Conservation (phyloP, 2,113 vertebrate genomes). For the Vimba vimba region DNA sequence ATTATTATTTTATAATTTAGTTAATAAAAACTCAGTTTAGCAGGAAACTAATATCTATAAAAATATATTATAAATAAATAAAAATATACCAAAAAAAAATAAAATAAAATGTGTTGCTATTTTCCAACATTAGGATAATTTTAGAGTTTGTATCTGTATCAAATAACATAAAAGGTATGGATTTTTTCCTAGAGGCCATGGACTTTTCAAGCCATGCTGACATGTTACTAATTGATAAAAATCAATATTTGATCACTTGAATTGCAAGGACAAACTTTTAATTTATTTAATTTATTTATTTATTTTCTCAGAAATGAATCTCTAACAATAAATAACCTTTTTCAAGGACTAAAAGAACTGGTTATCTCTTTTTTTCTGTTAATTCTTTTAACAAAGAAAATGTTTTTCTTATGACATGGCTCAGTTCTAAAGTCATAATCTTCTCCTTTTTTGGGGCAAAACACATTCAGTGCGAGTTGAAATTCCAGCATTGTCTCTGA, state of each 20-base stretch:
- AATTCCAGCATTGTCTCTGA: constrained; percentile 15
- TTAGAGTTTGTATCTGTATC: neutral
- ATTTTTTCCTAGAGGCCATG: neutral
- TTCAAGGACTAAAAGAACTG: neutral
- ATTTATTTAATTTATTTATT: too few relatives aligned
- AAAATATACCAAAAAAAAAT: too few relatives aligned
- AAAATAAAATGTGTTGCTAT: neutral
- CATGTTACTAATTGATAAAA: too few relatives aligned
- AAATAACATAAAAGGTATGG: neutral
- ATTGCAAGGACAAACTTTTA: neutral
- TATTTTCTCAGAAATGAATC: neutral
- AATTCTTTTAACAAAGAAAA: neutral
- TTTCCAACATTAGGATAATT: neutral
- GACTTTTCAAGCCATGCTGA: neutral
- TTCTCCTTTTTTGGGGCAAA: neutral
- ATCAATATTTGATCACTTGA: neutral
- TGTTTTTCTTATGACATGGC: neutral
- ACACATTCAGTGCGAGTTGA: constrained; percentile 8
- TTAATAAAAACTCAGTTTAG: neutral
- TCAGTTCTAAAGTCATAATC: constrained; percentile 4
- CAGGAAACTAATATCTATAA: neutral
- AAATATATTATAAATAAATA: too few relatives aligned
- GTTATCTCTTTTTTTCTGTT: neutral
- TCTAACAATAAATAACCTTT: neutral
- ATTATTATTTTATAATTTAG: too few relatives aligned